Evolutionary conservation across 2,113 vertebrate species (phyloP), one percentile per base, ranked within the genome.

Genomic region (Myrmecobius fasciatus): DNA sequence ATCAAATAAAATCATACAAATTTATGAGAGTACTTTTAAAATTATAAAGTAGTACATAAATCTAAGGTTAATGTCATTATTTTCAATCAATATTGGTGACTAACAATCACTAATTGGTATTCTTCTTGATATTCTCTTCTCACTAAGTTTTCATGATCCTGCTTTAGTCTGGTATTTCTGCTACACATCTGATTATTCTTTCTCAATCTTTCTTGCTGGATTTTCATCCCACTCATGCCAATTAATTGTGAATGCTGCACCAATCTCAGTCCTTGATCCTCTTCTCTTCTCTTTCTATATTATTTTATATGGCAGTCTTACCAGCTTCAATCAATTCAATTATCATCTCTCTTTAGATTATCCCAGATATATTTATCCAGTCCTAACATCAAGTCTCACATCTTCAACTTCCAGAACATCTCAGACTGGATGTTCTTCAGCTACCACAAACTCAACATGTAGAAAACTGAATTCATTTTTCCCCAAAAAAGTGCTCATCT

Each of bases 1-100:
- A 89, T 91, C 89, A 90, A 92, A 96, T 60, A 24, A 88, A 67
- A 83, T n/a, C 36, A n/a, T n/a, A 20, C 67, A 75, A 20, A 75
- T 75, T n/a, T 75, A 10, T 75, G 14, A 83, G 67, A 75, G 14
- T 43, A 17, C 4, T n/a, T 83, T 83, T 8, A 43, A 83, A 43
- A 83, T 83, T 17, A 83, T 43, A 22, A 83, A 22, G 14, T n/a
- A 43, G 17, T n/a, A 22, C 6, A 22, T 22, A n/a, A 83, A 43
- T 83, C 0, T 83, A n/a, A 60, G 3, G 28, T 31, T 75, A n/a
- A 20, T 75, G 1, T 31, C 31, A 36, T 22, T 75, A n/a, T 75
- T 20, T 14, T 22, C 36, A n/a, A 75, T 75, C 14, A 75, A 14
- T 60, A 60, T 60, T 20, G n/a, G 5, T n/a, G 36, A n/a, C 36